Base-by-base conservation (phyloP, 2,113 vertebrate species). In the Mohoua ochrocephala region DNA sequence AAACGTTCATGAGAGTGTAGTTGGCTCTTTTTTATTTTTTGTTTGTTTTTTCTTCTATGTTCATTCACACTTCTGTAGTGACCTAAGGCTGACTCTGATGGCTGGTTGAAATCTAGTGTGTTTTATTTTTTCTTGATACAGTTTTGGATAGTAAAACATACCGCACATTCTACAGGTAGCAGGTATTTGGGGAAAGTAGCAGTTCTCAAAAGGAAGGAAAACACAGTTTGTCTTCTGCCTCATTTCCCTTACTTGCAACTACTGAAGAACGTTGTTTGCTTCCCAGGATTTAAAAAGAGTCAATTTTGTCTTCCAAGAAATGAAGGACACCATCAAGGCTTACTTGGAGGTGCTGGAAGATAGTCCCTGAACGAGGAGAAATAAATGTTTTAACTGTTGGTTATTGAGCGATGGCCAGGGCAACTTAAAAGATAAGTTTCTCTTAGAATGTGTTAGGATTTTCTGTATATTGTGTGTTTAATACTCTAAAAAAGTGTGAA, bases 291-390 rank as follows among this genome's bases (percentile, higher is more conserved):
- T 63, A 54, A 67, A 65, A 78, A 26, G 19, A 86, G 21, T 75
- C 23, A 56, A 0, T 81, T 92, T 97, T 84, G 22, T 87, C 20
- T 94, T 74, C 30, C 9, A 63, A 41, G 16, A 74, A 70, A 18
- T 0, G 0, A 78, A 79, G 49, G 41, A 49, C 11, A 37, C 5
- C 7, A 12, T 50, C 4, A 41, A 65, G 33, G n/a, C 8, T 80
- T 91, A 61, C 10, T 35, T 92, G 54, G 13, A 84, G 33, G 20
- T 84, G 64, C 60, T 81, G 33, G 30, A n/a, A 74, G 42, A 47
- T 69, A 35, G 5, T 70, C 0, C 0, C 19, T 69, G 35, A 77
- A 24, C 0, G 5, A 68, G 0, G 9, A 69, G 18, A 60, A 86
- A 42, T 14, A 83, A 75, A 47, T 41, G 7, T 37, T 92, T 65